Evolutionary conservation across 2,888 invertebrate species (phyloP).

Genomic region (Yponomeuta plumbellus): DNA sequence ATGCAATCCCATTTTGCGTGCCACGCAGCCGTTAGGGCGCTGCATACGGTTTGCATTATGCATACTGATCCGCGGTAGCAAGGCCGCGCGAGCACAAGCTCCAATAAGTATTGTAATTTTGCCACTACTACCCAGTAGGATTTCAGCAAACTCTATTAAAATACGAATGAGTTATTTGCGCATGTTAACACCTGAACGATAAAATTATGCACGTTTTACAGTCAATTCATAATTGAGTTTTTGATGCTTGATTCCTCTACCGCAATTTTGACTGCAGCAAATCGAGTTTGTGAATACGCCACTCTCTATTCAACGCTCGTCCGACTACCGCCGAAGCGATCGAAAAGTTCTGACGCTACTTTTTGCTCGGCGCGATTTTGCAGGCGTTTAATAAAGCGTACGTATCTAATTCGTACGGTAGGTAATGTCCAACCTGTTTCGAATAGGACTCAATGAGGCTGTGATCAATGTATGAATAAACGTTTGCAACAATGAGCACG

Average conservation of each 20-base stretch:
- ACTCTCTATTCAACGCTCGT: conserved; percentile 10
- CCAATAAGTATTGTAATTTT: conserved; percentile 1
- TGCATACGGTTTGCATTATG: conserved; percentile 35
- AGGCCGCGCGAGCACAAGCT: background rate
- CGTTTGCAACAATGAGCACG: conserved; percentile 34
- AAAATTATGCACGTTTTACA: background rate
- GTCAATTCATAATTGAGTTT: background rate
- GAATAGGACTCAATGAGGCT: conserved; percentile 6
- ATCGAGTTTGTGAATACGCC: conserved; percentile 1
- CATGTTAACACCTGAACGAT: background rate
- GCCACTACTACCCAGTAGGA: background rate
- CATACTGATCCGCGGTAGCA: conserved; percentile 22
- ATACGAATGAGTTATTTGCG: background rate
- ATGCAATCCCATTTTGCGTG: conserved; percentile 31
- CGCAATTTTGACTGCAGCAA: background rate
- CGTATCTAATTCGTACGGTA: background rate
- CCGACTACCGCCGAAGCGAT: background rate
- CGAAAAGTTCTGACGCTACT: background rate
- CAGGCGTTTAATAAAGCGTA: background rate
- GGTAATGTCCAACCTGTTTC: background rate
- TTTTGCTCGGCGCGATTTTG: background rate
- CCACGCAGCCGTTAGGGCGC: conserved; percentile 31
- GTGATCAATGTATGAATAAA: conserved; percentile 15
- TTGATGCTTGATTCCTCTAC: background rate
- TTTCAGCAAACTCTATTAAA: conserved; percentile 5